Percentiles rank a stretch among this genome's conserved stretches.
These are phyloP conservation scores for Marronus borbonicus DNA, from an alignment of 2,888 invertebrate genomes.

Conservation along the genomic window DNA sequence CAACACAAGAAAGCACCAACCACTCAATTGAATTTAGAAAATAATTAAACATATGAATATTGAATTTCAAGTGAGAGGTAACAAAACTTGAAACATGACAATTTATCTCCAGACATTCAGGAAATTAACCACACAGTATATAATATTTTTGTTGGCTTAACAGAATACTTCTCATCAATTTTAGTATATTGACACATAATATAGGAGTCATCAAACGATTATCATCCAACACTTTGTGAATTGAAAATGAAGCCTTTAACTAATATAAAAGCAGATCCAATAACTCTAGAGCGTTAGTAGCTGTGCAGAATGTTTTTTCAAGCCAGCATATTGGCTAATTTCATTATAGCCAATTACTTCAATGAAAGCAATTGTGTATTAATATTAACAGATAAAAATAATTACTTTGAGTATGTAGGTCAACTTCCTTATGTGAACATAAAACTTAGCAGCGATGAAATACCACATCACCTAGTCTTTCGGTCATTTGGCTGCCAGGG, in stretches of 20 bases:
- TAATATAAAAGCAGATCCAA: conserved; percentile 12
- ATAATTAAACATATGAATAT: neutral
- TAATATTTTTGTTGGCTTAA: neutral
- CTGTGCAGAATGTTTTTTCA: conserved; percentile 18
- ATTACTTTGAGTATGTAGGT: conserved; percentile 37
- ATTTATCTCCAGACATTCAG: neutral
- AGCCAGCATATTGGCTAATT: conserved; percentile 32
- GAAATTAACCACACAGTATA: neutral
- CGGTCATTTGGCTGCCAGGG: conserved; percentile 47
- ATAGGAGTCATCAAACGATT: conserved; percentile 13
- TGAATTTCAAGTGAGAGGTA: neutral
- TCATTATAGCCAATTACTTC: conserved; percentile 45
- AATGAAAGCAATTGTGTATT: conserved; percentile 35
- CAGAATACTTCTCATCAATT: neutral
- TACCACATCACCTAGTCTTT: conserved; percentile 41
- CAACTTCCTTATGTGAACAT: conserved; percentile 26
- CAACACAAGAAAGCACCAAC: too few species aligned
- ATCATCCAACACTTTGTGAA: conserved; percentile 17
- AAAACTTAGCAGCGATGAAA: conserved; percentile 9
- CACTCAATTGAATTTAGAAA: neutral
- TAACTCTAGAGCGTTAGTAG: neutral
- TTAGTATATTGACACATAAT: conserved; percentile 39
- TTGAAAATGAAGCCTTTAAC: neutral
- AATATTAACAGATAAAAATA: conserved; percentile 29
- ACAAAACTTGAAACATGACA: neutral